Evolutionary conservation across 1,140 invertebrate genomes (phyloP).

Genomic region (Brachionus calyciflorus): DNA sequence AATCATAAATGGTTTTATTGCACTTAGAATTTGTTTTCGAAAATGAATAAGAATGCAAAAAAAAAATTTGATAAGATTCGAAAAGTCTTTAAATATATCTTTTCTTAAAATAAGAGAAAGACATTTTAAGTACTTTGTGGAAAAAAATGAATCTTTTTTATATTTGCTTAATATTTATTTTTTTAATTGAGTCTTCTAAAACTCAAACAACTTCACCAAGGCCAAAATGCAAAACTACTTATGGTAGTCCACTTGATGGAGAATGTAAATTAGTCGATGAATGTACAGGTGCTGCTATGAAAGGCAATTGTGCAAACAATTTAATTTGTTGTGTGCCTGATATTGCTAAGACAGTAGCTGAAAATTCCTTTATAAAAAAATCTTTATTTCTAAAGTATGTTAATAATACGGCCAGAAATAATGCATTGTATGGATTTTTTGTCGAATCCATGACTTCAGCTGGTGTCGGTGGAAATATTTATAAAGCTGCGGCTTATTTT

Average conservation of each 20-base stretch:
- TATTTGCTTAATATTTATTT: not conserved
- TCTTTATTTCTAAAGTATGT: not conserved
- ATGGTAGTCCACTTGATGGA: not conserved
- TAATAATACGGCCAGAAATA: not conserved
- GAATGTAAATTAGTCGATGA: not conserved
- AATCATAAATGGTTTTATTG: no score
- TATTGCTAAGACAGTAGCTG: not conserved
- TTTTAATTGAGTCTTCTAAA: not conserved
- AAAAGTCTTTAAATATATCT: no score
- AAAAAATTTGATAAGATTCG: no score
- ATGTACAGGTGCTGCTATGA: slow-evolving; percentile 22
- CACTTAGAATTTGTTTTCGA: no score
- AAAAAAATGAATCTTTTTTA: no score
- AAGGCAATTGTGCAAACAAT: not conserved
- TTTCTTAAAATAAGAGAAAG: no score
- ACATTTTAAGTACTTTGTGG: no score
- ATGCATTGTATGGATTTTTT: not conserved
- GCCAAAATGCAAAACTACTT: not conserved
- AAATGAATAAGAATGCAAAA: no score
- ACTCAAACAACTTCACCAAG: not conserved
- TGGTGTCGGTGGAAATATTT: not conserved
- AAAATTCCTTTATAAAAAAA: not conserved
- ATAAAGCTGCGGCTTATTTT: slow-evolving; percentile 32
- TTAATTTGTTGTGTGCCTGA: slow-evolving; percentile 3
- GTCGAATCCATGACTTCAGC: not conserved